Evolutionary conservation across 92 coral and sea anemone genomes (phyloP).

Genomic region (Porites divaricata): DNA sequence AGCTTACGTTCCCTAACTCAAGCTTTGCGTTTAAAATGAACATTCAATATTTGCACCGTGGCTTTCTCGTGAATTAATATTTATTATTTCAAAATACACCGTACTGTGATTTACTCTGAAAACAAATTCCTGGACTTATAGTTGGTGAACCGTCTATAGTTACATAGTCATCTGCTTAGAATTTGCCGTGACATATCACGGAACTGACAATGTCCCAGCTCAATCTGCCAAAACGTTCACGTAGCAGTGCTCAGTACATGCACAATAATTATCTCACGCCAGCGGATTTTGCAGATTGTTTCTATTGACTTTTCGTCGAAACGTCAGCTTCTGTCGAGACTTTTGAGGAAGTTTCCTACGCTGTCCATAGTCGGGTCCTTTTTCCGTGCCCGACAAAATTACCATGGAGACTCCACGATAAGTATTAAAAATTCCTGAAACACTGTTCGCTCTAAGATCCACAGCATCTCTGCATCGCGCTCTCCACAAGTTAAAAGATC

Average conservation of each 20-base stretch:
- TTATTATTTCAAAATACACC: constrained; percentile 42
- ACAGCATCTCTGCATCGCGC: neutral
- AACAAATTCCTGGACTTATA: neutral
- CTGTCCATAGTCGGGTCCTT: neutral
- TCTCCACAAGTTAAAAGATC: constrained; percentile 30
- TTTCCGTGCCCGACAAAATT: neutral
- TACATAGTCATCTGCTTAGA: neutral
- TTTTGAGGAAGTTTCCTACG: neutral
- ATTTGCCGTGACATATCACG: neutral
- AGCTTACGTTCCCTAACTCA: too few relatives aligned
- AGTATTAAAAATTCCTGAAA: constrained; percentile 5
- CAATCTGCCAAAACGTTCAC: neutral
- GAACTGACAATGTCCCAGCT: neutral
- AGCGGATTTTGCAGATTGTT: constrained; percentile 15
- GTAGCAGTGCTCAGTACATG: neutral
- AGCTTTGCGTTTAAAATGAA: too few relatives aligned
- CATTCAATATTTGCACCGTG: neutral
- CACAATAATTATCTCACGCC: constrained; percentile 1
- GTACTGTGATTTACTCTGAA: constrained; percentile 20
- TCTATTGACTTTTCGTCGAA: constrained; percentile 15
- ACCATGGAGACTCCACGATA: neutral
- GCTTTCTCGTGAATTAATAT: constrained; percentile 21
- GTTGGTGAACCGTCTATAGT: neutral
- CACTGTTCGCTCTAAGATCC: constrained; percentile 1
- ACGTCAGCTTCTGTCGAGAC: neutral